These are phyloP conservation scores for Drosophila malerkotliana DNA, from an alignment of 1,140 invertebrate species.

Conservation along the genomic window DNA sequence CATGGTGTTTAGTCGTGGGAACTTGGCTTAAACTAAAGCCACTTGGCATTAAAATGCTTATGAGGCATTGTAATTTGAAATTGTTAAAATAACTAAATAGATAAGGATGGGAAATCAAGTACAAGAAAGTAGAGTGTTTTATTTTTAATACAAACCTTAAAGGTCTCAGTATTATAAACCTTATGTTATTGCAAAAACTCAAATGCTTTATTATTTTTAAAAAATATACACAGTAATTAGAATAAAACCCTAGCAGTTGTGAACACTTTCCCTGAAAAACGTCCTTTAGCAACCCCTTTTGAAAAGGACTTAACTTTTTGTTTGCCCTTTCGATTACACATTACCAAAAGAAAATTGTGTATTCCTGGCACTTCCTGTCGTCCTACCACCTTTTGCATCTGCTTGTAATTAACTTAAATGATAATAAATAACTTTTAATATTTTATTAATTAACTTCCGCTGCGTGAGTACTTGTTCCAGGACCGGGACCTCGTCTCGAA, in stretches of 20 bases:
- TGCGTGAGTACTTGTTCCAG: constrained; percentile 37
- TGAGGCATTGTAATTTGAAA: constrained; percentile 8
- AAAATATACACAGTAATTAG: too few relatives aligned
- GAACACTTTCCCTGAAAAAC: neutral
- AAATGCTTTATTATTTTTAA: too few relatives aligned
- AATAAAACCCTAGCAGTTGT: neutral
- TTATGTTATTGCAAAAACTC: too few relatives aligned
- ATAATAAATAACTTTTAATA: constrained; percentile 82
- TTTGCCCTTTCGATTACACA: constrained; percentile 11
- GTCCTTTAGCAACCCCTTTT: neutral
- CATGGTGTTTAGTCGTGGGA: constrained; percentile 42
- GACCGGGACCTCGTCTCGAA: neutral
- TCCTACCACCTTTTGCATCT: constrained; percentile 3
- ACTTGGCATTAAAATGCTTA: constrained; percentile 14
- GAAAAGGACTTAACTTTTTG: neutral
- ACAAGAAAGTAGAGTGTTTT: too few relatives aligned
- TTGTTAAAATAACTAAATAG: neutral
- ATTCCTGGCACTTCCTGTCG: constrained; percentile 33
- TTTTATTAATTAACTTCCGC: constrained; percentile 82
- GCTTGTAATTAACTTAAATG: constrained; percentile 76
- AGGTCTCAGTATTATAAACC: too few relatives aligned
- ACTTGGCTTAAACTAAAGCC: constrained; percentile 8
- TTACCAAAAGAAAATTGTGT: constrained; percentile 37
- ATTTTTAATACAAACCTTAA: too few relatives aligned
- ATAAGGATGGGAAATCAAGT: neutral